Conservation (phyloP, 2,113 vertebrate genomes). For the Tragelaphus scriptus region DNA sequence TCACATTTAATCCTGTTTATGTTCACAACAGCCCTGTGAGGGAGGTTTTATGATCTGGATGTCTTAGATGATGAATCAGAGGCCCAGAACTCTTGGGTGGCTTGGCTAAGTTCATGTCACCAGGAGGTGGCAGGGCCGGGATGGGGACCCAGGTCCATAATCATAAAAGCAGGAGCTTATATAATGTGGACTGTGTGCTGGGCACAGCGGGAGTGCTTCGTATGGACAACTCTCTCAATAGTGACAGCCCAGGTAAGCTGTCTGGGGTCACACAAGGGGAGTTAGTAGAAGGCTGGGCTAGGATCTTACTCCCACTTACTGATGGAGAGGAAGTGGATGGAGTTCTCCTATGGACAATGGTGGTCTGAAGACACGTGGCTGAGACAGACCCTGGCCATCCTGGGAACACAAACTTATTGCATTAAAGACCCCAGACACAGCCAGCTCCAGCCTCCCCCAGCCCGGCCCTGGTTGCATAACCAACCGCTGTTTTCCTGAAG, state of each 20-base stretch:
- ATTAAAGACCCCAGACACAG: background rate
- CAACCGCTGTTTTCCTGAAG: background rate
- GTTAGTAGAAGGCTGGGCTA: background rate
- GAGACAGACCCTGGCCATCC: background rate
- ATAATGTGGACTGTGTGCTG: accelerated
- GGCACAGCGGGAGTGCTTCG: background rate
- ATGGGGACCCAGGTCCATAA: background rate
- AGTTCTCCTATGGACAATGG: background rate
- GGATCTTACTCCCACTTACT: background rate
- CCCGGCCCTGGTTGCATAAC: background rate
- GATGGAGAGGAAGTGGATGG: background rate
- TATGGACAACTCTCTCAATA: background rate
- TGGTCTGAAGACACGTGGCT: background rate
- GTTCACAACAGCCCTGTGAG: background rate
- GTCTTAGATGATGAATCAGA: background rate
- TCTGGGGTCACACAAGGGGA: background rate
- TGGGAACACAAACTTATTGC: background rate
- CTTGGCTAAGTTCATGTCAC: background rate
- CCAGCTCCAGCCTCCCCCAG: background rate
- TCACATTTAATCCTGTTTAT: conserved; percentile 21
- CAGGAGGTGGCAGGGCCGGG: background rate
- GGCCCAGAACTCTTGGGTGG: background rate
- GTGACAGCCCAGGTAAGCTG: background rate
- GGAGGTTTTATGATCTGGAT: conserved; percentile 11
- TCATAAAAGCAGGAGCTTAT: background rate